Base-by-base conservation (phyloP, 2,113 vertebrate genomes). In the Crypturellus undulatus region DNA sequence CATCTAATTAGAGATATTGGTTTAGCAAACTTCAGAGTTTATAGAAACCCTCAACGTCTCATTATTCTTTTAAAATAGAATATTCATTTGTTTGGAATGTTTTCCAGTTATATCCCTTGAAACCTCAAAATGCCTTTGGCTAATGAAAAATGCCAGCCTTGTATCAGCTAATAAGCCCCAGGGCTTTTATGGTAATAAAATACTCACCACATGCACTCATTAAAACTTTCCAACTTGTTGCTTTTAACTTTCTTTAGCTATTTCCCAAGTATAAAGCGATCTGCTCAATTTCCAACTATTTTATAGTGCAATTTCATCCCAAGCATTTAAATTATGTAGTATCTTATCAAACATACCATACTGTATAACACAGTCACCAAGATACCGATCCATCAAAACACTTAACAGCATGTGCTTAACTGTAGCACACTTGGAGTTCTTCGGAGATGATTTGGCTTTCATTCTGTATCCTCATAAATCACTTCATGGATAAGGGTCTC, bases 81-180 rank as follows among this genome's bases (percentile, higher is more conserved):
- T 95, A 94, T 94, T 96, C 67, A 80, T 96, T 96, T 96, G 80
- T 97, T 97, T 84, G 92, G 92, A 96, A 96, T 78, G 67, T 69
- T 95, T 97, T 96, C 86, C 82, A 84, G 84, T 92, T 90, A 87
- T 64, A 93, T 85, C 84, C 78, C 62, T 83, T 75, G 79, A 75
- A 92, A 95, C 82, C 43, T 75, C 87, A 58, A 96, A 94, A 92
- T 6, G 92, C 71, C 79, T 82, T 65, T 81, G 90, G 93, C 65
- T 87, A 90, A 94, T 88, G 91, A 91, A 93, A 87, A 96, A 77
- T 58, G 73, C 42, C 83, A 92, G 75, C 51, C 65, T 30, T 51
- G 3, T 82, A 87, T 47, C 90, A 83, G 90, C 77, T 79, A 95
- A 87, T 72, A 93, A 96, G 82, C 78, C 89, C 86, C 28, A 65